Evolutionary conservation across 2,797 vertebrate genomes (phyloP), one percentile per base, ranked within the genome.

Genomic region (Podarcis lilfordi): DNA sequence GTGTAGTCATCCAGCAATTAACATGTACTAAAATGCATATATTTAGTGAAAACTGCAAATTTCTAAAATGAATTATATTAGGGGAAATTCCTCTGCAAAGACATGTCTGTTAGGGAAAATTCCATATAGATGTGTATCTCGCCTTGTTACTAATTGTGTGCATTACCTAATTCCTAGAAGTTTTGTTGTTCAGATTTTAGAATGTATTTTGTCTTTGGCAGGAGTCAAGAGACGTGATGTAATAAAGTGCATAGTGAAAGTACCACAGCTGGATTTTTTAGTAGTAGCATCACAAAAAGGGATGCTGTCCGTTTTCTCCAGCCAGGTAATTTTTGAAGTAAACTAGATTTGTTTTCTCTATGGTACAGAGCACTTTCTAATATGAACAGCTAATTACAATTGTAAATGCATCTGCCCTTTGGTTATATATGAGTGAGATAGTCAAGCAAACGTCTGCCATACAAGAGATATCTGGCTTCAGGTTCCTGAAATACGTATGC

Each of bases 271-370:
- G 91, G 92, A 96, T 96, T 92, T 96, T 91, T 87, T 93, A 71
- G 21, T 97, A 94, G 92, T 94, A 86, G 96, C 94, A 29, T 97
- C 97, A 94, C 95, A 97, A 88, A 96, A 92, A 93, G 97, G 97
- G 94, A 78, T 92, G 43, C 66, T 97, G 85, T 95, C 95, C 8
- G 23, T 97, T 90, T 97, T 96, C 89, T 95, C 90, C n/a, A 96
- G 91, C 77, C 91, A 97, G 96, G 96, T 97, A 55, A 96, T 95
- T 90, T 90, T 68, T 84, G 37, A 91, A 76, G 85, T n/a, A 92
- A 68, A 80, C 4, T 35, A 68, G 19, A 2, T 32, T 8, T 78
- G 90, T 84, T 82, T 91, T 80, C 64, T 37, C 89, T 90, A 74
- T 80, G 89, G 43, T 4, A 13, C 78, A 85, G 45, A 3, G 8